Percentiles rank a stretch among this genome's conserved stretches.
Conservation (phyloP, 2,888 invertebrate genomes). For the Torymus tubicola region DNA sequence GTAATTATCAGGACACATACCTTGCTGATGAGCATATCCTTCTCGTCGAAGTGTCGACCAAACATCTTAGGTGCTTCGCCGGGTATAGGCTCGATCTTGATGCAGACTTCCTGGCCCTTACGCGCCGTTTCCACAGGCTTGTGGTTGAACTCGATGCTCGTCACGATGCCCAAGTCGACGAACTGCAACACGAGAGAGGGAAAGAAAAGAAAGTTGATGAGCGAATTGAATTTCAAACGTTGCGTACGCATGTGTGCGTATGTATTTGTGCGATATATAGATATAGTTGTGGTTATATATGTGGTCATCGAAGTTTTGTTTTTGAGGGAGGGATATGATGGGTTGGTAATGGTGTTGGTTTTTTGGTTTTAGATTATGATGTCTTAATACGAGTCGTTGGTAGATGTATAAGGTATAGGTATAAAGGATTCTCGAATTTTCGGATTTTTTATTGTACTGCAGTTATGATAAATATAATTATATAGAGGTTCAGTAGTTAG, state of each 20-base stretch:
- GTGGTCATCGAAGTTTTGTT: too few species aligned
- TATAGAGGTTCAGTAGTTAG: too few species aligned
- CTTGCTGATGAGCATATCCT: constrained; percentile 96
- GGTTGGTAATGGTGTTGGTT: too few species aligned
- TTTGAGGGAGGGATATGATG: too few species aligned
- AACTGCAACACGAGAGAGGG: constrained; percentile 82
- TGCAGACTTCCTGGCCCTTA: constrained; percentile 96
- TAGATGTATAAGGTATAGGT: too few species aligned
- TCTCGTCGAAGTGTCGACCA: constrained; percentile 98
- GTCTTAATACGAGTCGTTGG: too few species aligned
- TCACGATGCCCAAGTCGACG: constrained; percentile 94
- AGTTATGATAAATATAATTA: too few species aligned
- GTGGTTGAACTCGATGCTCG: constrained; percentile 97
- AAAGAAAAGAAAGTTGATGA: background rate
- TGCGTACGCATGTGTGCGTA: background rate
- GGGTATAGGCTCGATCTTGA: constrained; percentile 97
- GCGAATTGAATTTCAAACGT: background rate
- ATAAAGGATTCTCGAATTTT: too few species aligned
- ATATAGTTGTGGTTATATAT: too few species aligned
- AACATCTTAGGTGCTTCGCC: constrained; percentile 99
- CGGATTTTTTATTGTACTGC: too few species aligned
- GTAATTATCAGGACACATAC: constrained; percentile 77
- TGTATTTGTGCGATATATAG: background rate
- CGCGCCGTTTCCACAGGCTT: constrained; percentile 95
- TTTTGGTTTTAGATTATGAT: too few species aligned